Conservation (phyloP, 2,113 vertebrate species). For the Girardinichthys multiradiatus region DNA sequence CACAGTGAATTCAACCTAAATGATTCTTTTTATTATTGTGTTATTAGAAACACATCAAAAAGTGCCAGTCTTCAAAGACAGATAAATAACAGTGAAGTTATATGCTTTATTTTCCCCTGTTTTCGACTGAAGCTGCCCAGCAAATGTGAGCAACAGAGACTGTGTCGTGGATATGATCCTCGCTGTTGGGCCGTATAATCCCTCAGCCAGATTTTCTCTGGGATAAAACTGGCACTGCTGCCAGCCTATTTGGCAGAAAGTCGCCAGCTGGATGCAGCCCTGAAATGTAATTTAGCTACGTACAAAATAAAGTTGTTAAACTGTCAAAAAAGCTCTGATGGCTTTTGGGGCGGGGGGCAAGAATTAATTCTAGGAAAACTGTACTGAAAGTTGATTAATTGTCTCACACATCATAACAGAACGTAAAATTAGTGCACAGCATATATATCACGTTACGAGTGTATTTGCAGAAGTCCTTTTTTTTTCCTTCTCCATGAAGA, state of each 20-base stretch:
- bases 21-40: too few species aligned
- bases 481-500: neutral
- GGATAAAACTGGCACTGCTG: constrained; percentile 48
- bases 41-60: neutral
- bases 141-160: constrained; percentile 29
- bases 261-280: constrained; percentile 30
- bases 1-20: too few species aligned
- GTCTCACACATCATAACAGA: neutral
- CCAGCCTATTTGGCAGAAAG: constrained; percentile 48
- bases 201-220: constrained; percentile 41
- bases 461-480: neutral
- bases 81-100: neutral
- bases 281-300: constrained; percentile 43
- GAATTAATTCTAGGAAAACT: constrained; percentile 19
- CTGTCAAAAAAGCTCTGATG: constrained; percentile 27
- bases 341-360: neutral
- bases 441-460: neutral
- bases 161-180: constrained; percentile 25
- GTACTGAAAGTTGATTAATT: constrained; percentile 24
- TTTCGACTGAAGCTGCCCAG: constrained; percentile 19
- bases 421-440: neutral
- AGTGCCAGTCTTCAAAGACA: neutral
- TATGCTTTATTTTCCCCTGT: neutral
- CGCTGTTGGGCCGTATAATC: constrained; percentile 41
- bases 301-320: constrained; percentile 40